Evolutionary conservation across 2,797 vertebrate species (phyloP).

Genomic region (Neopelma chrysocephalum): DNA sequence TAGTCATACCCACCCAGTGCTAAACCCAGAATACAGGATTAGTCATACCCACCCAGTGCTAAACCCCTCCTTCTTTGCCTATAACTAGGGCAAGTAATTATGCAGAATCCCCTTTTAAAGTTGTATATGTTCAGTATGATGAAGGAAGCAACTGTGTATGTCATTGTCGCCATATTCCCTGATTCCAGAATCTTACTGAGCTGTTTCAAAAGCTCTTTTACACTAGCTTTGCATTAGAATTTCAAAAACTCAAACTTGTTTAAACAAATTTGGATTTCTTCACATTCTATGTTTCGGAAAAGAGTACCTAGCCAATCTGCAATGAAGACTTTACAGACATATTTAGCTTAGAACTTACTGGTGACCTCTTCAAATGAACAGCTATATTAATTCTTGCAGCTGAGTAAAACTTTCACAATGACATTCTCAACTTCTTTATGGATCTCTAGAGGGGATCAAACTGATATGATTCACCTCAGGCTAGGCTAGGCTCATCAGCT

Average conservation of each 20-base stretch:
- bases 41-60: background rate
- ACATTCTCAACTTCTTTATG: background rate
- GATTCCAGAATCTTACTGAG: background rate
- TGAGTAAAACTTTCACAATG: background rate
- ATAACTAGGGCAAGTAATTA: background rate
- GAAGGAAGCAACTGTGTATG: background rate
- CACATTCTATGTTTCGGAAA: background rate
- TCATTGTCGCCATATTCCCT: background rate
- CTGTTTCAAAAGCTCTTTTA: background rate
- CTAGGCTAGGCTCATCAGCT: background rate
- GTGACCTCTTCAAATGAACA: background rate
- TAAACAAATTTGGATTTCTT: background rate
- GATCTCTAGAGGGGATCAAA: background rate
- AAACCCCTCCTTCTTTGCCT: background rate
- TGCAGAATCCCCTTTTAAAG: background rate
- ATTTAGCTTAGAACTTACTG: background rate
- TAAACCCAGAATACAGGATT: background rate
- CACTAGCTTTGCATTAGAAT: background rate
- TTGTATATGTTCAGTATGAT: background rate
- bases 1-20: background rate
- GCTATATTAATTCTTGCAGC: background rate
- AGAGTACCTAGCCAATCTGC: fast-evolving
- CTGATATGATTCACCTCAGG: background rate
- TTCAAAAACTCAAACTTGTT: background rate
- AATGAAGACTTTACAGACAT: background rate